Evolutionary conservation across 2,797 vertebrate species (phyloP), one percentile per base, ranked within the genome.

Genomic region (Spatula versicolor): DNA sequence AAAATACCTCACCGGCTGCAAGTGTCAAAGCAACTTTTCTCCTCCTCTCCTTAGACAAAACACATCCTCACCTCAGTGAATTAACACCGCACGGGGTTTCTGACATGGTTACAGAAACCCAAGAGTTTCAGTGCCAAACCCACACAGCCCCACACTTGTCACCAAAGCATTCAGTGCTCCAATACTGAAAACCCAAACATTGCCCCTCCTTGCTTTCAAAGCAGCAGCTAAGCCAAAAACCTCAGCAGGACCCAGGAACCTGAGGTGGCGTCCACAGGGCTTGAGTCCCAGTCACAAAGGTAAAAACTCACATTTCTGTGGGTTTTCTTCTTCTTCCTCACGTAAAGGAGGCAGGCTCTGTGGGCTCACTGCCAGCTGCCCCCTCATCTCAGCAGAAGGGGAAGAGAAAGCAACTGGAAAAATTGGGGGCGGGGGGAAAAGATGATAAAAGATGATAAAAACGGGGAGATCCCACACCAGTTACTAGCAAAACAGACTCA

Each of bases 11-110:
- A 79, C 86, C 41, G 6, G 23, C 13, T 77, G 3, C 56, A 85
- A 85, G 39, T 45, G 26, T 67, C 89, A 92, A 89, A 89, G 33
- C 39, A 80, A 68, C n/a, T 92, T 91, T 75, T 77, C 75, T 91
- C 84, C 56, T 48, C 64, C 45, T 25, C 77, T 30, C 22, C 31
- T 73, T 74, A 89, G 82, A 77, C 86, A 92, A 94, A 96, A 87
- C 25, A 91, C 1, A 0, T 59, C 73, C 56, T 60, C 45, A 10
- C 9, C 35, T 17, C 43, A 37, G 25, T 19, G 4, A 86, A 83
- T n/a, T 72, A 83, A 50, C 66, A 50, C 35, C 2, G 8, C 8
- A 4, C 0, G 0, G 6, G 5, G 31, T 33, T 55, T 60, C 58
- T 88, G 5, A 87, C 13, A 11, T 0, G 0, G 6, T 22, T 37